These are phyloP conservation scores for Thelaira solivaga DNA, from an alignment of 2,888 invertebrate genomes.

Conservation along the genomic window DNA sequence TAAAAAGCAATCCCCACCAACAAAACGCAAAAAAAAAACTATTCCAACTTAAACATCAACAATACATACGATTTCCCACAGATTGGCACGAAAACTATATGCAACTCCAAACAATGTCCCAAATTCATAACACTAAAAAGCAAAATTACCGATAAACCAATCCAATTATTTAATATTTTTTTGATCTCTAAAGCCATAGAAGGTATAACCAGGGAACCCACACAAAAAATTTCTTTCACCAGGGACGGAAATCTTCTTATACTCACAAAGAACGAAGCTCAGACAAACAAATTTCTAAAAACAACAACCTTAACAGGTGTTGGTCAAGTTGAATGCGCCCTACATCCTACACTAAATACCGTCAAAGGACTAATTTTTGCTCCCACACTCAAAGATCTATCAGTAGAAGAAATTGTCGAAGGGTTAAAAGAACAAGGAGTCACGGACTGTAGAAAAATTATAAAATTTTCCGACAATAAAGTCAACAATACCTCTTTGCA, in stretches of 20 bases:
- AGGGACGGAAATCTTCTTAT: not conserved
- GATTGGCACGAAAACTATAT: too few species aligned
- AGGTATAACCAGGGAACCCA: not conserved
- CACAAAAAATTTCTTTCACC: not conserved
- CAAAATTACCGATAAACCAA: not conserved
- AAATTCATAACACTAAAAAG: too few species aligned
- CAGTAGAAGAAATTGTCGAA: not conserved
- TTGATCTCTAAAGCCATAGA: not conserved
- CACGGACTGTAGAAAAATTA: too few species aligned
- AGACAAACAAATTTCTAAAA: not conserved
- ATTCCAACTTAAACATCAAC: too few species aligned
- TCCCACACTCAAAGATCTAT: not conserved
- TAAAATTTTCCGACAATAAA: too few species aligned
- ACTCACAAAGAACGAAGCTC: not conserved
- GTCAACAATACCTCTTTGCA: too few species aligned
- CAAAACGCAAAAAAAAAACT: too few species aligned
- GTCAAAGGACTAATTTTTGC: conserved; percentile 2
- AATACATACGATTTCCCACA: too few species aligned
- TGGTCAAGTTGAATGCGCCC: not conserved
- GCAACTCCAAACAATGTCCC: too few species aligned
- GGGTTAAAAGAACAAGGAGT: not conserved
- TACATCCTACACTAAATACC: not conserved
- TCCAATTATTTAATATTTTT: conserved; percentile 50
- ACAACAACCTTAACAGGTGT: not conserved
- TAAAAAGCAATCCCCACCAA: too few species aligned